These are phyloP conservation scores for Copidosoma floridanum DNA, from an alignment of 1,140 invertebrate species.

Conservation along the genomic window DNA sequence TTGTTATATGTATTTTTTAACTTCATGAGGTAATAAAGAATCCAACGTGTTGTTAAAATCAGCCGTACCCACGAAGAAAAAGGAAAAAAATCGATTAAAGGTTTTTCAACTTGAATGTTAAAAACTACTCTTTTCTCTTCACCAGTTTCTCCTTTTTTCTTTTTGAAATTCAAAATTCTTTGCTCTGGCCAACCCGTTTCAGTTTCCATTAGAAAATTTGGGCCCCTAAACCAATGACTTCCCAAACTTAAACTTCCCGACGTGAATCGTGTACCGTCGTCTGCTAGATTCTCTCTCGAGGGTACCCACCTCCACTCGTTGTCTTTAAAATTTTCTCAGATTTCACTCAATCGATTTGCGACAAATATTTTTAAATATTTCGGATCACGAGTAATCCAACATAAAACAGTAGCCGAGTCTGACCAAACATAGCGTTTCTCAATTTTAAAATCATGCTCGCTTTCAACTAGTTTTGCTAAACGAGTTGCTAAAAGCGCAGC, in stretches of 20 bases:
- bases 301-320: conserved; percentile 7
- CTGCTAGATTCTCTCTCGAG: background rate
- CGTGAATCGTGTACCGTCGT: background rate
- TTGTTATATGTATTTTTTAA: too few species aligned
- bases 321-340: background rate
- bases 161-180: too few species aligned
- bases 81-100: too few species aligned
- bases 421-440: conserved; percentile 29
- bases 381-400: conserved; percentile 35
- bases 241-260: background rate
- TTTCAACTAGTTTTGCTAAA: background rate
- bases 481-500: conserved; percentile 35
- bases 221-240: background rate
- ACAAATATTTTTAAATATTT: too few species aligned
- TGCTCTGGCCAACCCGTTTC: too few species aligned
- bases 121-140: too few species aligned
- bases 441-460: background rate
- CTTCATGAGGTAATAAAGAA: too few species aligned
- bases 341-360: background rate
- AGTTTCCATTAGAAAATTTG: too few species aligned
- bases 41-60: too few species aligned
- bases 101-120: too few species aligned
- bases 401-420: conserved; percentile 39
- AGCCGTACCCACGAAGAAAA: too few species aligned
- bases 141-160: too few species aligned